phyloP scores from a whole-genome alignment of 2,888 invertebrate genomes.

The Ochropacha duplaris region DNA sequence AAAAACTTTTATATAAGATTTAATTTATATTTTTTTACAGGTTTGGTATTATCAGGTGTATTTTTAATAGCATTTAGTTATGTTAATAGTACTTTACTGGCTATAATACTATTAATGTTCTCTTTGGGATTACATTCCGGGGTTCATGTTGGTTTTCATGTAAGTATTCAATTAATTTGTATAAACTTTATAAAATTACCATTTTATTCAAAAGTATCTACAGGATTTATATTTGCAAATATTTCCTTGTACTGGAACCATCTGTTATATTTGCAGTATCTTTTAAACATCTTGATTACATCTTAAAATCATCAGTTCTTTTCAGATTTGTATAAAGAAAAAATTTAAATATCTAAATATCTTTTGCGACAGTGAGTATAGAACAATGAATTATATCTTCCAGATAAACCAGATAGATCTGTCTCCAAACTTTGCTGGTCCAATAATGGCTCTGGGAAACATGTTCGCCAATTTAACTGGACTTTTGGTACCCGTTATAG shows the following conservation, averaged over 20 bases:
- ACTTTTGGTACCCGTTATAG: conserved; percentile 87
- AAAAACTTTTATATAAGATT: not conserved
- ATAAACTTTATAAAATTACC: not conserved
- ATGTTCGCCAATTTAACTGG: conserved; percentile 87
- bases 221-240: not conserved
- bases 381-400: conserved; percentile 14
- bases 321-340: no score
- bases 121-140: conserved; percentile 85
- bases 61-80: conserved; percentile 77
- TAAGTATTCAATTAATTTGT: conserved; percentile 42
- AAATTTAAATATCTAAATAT: no score
- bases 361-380: no score
- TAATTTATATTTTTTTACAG: conserved; percentile 31
- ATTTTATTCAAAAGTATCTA: not conserved
- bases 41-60: conserved; percentile 45
- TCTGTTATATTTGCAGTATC: no score
- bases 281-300: no score
- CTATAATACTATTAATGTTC: conserved; percentile 79
- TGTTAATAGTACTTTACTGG: conserved; percentile 58
- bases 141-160: conserved; percentile 84
- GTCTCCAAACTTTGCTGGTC: conserved; percentile 90
- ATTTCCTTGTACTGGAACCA: no score
- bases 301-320: no score
- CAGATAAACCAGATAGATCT: conserved; percentile 90
- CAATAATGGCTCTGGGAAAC: conserved; percentile 91